A percentile compares a stretch with the other conserved stretches of the same genome.
Conservation (phyloP, 1,140 invertebrate species). For the Cydia amplana region DNA sequence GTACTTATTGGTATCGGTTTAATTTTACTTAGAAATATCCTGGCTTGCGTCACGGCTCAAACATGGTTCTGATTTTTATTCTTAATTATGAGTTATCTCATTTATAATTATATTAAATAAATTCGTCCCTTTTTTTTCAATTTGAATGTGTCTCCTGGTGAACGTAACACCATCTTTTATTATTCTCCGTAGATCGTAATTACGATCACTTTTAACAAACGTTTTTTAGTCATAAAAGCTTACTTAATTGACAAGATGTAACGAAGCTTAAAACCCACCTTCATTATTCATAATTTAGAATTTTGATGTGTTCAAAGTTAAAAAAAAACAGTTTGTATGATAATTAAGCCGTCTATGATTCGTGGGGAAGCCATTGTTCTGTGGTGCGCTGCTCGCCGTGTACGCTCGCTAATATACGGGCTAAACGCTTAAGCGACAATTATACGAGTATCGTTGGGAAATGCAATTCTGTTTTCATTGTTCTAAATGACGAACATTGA, state of each 20-base stretch:
- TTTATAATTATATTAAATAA: no score
- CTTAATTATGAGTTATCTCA: no score
- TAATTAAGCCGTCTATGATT: conserved; percentile 62
- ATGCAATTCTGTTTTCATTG: background rate
- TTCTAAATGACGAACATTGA: background rate
- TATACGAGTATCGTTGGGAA: conserved; percentile 16
- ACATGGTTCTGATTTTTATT: no score
- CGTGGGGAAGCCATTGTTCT: conserved; percentile 59
- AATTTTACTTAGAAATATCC: no score
- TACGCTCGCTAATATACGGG: conserved; percentile 29
- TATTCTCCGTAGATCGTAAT: conserved; percentile 51
- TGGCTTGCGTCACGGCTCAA: no score
- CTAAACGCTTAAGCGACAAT: conserved; percentile 30
- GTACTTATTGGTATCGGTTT: no score
- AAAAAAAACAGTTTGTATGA: conserved; percentile 64
- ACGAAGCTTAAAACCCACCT: conserved; percentile 70
- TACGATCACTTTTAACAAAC: conserved; percentile 56
- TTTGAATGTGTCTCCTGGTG: conserved; percentile 7
- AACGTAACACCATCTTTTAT: conserved; percentile 36
- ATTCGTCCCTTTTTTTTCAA: background rate
- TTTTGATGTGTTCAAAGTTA: conserved; percentile 60
- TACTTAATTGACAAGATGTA: conserved; percentile 67
- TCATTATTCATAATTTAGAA: conserved; percentile 69
- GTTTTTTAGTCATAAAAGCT: conserved; percentile 57
- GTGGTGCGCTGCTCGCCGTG: conserved; percentile 21